phyloP scores from a whole-genome alignment of 2,888 invertebrate species.

The Villa cingulata region DNA sequence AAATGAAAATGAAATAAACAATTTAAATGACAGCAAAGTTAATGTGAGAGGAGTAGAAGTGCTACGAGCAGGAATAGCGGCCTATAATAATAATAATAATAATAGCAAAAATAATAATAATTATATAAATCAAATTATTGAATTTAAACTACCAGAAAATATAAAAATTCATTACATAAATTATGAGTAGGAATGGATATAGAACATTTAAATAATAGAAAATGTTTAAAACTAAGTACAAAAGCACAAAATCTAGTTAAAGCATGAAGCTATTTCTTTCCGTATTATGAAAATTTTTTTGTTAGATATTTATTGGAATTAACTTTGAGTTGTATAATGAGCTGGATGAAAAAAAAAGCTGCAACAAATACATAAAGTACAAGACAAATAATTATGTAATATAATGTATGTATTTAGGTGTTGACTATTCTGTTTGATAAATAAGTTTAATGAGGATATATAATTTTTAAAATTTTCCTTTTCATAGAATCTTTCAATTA shows the following conservation, averaged over 20 bases:
- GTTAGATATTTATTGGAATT: not conserved
- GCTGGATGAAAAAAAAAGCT: not conserved
- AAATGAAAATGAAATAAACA: no score
- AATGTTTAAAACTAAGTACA: constrained; percentile 7
- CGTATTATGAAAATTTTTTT: not conserved
- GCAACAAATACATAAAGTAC: no score
- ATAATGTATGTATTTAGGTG: no score
- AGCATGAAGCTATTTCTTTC: not conserved
- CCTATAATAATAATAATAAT: not conserved
- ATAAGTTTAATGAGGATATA: no score
- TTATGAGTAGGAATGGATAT: constrained; percentile 8
- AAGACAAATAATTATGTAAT: no score
- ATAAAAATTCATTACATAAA: constrained; percentile 3
- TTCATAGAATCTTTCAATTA: no score
- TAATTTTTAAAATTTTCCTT: no score
- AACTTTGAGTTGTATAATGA: not conserved
- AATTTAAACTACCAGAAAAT: not conserved
- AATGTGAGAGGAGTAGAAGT: not conserved
- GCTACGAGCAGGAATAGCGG: no score
- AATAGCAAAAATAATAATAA: not conserved
- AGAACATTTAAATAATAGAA: constrained; percentile 7
- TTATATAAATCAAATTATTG: not conserved
- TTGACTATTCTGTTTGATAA: no score
- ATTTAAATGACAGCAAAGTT: not conserved
- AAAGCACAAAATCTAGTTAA: constrained; percentile 1